A percentile compares a stretch with the other conserved stretches of the same genome.
Conservation (phyloP, 2,888 invertebrate genomes). For the Lumbricus terrestris region DNA sequence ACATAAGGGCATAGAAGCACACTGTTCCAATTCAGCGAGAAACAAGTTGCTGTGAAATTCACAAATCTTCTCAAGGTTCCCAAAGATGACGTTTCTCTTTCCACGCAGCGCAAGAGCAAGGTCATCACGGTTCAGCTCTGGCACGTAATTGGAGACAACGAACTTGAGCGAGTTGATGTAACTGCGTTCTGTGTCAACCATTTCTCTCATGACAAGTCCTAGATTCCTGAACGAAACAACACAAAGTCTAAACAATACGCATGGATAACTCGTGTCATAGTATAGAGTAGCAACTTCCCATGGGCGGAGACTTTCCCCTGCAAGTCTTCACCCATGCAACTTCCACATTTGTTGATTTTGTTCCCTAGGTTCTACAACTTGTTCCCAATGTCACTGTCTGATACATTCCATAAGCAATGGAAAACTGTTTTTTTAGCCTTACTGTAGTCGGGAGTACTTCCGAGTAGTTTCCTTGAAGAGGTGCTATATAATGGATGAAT, state of each 20-base stretch:
- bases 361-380: too few relatives aligned
- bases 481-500: too few relatives aligned
- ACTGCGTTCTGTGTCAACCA: conserved; percentile 90
- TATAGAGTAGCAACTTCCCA: too few relatives aligned
- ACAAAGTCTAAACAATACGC: neutral
- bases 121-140: conserved; percentile 80
- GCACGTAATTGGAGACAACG: conserved; percentile 79
- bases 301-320: too few relatives aligned
- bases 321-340: too few relatives aligned
- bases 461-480: too few relatives aligned
- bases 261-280: neutral
- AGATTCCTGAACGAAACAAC: conserved; percentile 52
- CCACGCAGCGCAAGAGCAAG: conserved; percentile 73
- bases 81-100: conserved; percentile 85
- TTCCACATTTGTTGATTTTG: too few relatives aligned
- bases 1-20: conserved; percentile 72
- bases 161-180: conserved; percentile 86
- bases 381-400: too few relatives aligned
- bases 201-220: conserved; percentile 80
- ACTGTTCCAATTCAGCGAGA: conserved; percentile 71
- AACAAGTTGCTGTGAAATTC: conserved; percentile 84
- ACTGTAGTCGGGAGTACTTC: too few relatives aligned
- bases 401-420: too few relatives aligned
- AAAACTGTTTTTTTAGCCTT: too few relatives aligned
- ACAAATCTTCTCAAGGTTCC: conserved; percentile 89